Evolutionary conservation across 2,113 vertebrate species (phyloP).

Genomic region (Oplegnathus fasciatus): DNA sequence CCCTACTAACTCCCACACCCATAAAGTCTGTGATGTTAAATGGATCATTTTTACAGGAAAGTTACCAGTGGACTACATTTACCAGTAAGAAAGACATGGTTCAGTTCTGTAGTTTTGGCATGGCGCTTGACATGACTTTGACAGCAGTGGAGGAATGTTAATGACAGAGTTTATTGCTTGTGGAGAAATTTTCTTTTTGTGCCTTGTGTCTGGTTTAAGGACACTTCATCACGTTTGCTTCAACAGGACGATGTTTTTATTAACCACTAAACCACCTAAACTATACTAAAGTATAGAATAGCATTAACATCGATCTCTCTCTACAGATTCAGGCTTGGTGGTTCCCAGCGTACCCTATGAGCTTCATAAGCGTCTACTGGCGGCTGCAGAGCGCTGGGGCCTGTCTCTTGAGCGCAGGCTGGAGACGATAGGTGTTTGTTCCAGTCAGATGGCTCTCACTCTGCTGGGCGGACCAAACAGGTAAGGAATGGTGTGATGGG

Average conservation of each 20-base stretch:
- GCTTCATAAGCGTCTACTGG: conserved; percentile 91
- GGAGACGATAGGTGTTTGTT: conserved; percentile 93
- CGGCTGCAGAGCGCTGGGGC: conserved; percentile 89
- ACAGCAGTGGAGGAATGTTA: background rate
- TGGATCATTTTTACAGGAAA: background rate
- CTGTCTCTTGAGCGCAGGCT: conserved; percentile 90
- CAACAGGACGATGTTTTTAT: background rate
- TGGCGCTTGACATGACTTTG: background rate
- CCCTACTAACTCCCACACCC: background rate
- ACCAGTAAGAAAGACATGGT: background rate
- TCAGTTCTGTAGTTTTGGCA: background rate
- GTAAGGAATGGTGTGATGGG: conserved; percentile 71
- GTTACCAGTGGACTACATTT: background rate
- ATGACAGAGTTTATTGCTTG: background rate
- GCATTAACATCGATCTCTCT: background rate
- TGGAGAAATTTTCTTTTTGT: background rate
- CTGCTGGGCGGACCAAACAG: conserved; percentile 95
- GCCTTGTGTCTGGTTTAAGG: background rate
- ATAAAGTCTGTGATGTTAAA: background rate
- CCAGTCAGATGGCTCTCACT: conserved; percentile 95
- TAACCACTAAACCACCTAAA: background rate
- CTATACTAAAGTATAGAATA: background rate
- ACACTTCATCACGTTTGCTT: background rate
- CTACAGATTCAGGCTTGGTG: conserved; percentile 91
- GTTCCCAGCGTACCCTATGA: conserved; percentile 91